Conservation (phyloP, 2,888 invertebrate genomes). For the Megaustenia siamemsis region DNA sequence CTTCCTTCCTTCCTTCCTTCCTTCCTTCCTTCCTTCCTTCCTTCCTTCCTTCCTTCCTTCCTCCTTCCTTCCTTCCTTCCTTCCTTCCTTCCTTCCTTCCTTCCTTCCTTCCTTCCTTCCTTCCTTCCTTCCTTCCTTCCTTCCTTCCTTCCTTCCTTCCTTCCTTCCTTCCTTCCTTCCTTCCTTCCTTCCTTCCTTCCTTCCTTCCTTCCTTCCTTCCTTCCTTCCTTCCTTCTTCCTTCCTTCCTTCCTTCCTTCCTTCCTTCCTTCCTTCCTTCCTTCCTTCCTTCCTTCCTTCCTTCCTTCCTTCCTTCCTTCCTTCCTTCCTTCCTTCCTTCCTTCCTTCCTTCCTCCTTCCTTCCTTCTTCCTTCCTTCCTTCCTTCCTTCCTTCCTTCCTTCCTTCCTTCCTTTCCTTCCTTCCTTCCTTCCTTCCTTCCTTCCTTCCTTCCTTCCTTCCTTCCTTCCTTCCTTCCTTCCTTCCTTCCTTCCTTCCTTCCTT, state of each 20-base stretch:
- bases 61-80: background rate
- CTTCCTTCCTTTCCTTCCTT: background rate
- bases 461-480: background rate
- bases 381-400: background rate
- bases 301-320: background rate
- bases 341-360: background rate
- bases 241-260: background rate
- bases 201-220: background rate
- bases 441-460: background rate
- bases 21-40: conserved; percentile 25
- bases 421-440: background rate
- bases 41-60: conserved; percentile 13
- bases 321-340: too few relatives aligned
- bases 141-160: too few relatives aligned
- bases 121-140: too few relatives aligned
- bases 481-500: background rate
- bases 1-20: background rate
- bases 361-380: background rate
- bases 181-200: too few relatives aligned
- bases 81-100: too few relatives aligned
- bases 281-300: background rate
- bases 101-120: too few relatives aligned
- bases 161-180: too few relatives aligned
- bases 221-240: background rate
- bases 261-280: background rate